phyloP scores from a whole-genome alignment of 2,113 vertebrate genomes.

The Micronycteris hirsuta region DNA sequence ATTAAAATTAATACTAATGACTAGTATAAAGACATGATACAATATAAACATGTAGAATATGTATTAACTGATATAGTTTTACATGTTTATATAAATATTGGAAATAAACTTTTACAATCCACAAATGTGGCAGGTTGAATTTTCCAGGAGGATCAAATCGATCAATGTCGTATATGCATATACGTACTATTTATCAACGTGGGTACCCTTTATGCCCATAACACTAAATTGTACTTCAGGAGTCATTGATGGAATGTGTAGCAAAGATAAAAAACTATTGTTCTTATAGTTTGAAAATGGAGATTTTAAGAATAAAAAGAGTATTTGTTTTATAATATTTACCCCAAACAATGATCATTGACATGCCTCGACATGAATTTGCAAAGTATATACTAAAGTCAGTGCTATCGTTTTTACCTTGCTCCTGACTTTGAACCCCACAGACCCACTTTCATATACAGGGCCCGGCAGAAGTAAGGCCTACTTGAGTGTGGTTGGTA shows the following conservation, averaged over 20 bases:
- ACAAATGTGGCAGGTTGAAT: neutral
- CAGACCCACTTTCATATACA: neutral
- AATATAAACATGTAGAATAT: neutral
- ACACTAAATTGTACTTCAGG: neutral
- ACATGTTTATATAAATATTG: neutral
- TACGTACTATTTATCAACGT: neutral
- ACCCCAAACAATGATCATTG: neutral
- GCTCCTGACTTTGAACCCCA: neutral
- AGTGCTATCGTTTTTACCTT: neutral
- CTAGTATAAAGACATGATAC: neutral
- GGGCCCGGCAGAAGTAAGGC: no score
- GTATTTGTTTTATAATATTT: neutral
- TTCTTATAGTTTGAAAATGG: neutral
- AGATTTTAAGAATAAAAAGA: neutral
- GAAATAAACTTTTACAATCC: neutral
- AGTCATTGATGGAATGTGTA: neutral
- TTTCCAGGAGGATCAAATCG: neutral
- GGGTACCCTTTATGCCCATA: neutral
- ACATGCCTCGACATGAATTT: neutral
- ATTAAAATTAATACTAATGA: neutral
- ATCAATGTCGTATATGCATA: neutral
- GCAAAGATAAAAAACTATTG: neutral
- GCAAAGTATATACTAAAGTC: neutral
- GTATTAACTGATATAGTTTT: neutral
- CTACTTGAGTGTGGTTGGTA: no score